Conservation (phyloP, 2,888 invertebrate genomes). For the Omphaloscelis lunosa region DNA sequence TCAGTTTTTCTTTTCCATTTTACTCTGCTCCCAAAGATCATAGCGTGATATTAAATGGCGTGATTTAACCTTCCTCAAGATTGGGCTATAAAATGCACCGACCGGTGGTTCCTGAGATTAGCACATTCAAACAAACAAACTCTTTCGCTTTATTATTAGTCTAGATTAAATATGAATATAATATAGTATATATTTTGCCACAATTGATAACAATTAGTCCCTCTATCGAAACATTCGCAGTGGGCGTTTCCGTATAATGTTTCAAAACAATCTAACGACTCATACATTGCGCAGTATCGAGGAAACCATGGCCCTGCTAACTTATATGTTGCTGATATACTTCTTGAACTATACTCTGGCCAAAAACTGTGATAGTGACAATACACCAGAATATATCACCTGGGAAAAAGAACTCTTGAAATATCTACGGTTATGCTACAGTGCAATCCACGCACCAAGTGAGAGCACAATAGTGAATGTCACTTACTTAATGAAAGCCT, state of each 20-base stretch:
- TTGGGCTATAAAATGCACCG: background rate
- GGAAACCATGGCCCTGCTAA: conserved; percentile 45
- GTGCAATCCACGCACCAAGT: conserved; percentile 10
- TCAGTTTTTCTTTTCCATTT: no score
- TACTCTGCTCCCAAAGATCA: no score
- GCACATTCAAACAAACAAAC: background rate
- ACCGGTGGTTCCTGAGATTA: background rate
- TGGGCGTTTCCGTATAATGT: conserved; percentile 35
- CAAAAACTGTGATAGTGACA: conserved; percentile 29
- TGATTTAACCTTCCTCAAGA: background rate
- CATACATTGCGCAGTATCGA: conserved; percentile 35
- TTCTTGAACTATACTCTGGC: conserved; percentile 10
- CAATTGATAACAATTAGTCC: background rate
- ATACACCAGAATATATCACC: conserved; percentile 41
- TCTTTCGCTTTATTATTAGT: background rate
- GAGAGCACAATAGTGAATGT: conserved; percentile 48
- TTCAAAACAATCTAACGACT: background rate
- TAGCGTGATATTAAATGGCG: background rate
- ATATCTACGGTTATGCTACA: conserved; percentile 37
- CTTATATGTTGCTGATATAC: conserved; percentile 31
- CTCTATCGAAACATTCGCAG: conserved; percentile 4
- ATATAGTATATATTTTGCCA: background rate
- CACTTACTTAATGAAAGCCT: conserved; percentile 66
- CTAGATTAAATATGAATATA: no score
- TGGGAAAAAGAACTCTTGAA: conserved; percentile 63